Base-by-base conservation (phyloP, 2,113 vertebrate genomes). In the Corapipo altera region DNA sequence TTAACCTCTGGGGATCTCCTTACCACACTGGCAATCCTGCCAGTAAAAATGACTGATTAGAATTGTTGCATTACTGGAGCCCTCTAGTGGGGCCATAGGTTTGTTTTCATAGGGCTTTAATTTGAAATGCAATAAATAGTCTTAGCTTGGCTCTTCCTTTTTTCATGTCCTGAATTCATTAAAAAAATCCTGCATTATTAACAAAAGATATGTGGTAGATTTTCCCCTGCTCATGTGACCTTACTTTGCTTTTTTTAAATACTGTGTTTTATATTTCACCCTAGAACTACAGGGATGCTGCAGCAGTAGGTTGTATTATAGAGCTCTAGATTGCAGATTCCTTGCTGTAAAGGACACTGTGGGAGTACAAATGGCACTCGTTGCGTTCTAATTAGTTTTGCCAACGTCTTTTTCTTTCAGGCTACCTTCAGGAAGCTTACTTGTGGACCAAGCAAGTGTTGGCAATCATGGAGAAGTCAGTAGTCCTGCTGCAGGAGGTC, bases 381-480 rank as follows among this genome's bases (percentile, higher is more conserved):
- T 43, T 22, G 32, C 35, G 37, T 2, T 71, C 15, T 78, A 51
- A 71, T 61, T 20, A 49, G 52, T 62, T 87, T 66, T 88, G 14
- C n/a, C 46, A 27, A n/a, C 5, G 23, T 82, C 41, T 95, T 82
- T 91, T 49, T 94, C 39, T 87, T 97, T 44, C 92, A 99, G 99
- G 99, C 73, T 99, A 99, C 93, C 98, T 99, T 52, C 99, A 99
- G 89, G 99, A 99, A 97, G 99, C 99, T 54, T 99, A 99, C 93
- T 93, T 99, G 54, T 99, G 99, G 99, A 99, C 99, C 65, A 99
- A 99, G 94, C 99, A 99, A 96, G 99, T 98, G 46, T 91, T 99
- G 94, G 96, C 98, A 82, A 99, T 99, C 96, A 99, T 99, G 99
- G 99, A 99, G 97, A 99, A 99, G 96, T 99, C 99, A 32, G 98